phyloP scores from a whole-genome alignment of 2,888 invertebrate genomes.

The Calliphora vomitoria region DNA sequence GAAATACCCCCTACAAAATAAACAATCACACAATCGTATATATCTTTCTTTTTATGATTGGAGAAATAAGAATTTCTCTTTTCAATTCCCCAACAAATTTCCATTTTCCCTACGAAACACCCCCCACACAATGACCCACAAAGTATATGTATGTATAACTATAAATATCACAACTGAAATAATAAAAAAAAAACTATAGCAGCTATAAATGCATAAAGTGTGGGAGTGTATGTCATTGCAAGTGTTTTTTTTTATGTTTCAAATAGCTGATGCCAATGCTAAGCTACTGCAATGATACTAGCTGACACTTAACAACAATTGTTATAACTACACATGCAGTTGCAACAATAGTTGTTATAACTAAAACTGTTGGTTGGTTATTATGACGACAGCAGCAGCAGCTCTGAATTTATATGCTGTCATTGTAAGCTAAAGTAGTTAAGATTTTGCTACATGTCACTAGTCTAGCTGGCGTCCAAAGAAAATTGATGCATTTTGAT shows the following conservation, averaged over 20 bases:
- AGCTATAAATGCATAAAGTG: constrained; percentile 45
- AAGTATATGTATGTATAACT: neutral
- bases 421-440: constrained; percentile 39
- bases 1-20: too few species aligned
- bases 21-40: too few species aligned
- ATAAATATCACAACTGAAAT: constrained; percentile 13
- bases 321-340: constrained; percentile 2
- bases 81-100: too few species aligned
- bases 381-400: constrained; percentile 44
- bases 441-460: constrained; percentile 46
- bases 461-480: constrained; percentile 64
- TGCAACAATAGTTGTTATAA: constrained; percentile 32
- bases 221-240: constrained; percentile 37
- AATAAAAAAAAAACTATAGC: constrained; percentile 32
- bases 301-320: constrained; percentile 34
- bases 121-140: neutral
- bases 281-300: constrained; percentile 44
- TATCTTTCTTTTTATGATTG: too few species aligned
- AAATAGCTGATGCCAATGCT: constrained; percentile 36
- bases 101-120: neutral
- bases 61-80: too few species aligned
- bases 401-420: constrained; percentile 42
- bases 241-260: constrained; percentile 48
- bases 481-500: constrained; percentile 50
- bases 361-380: constrained; percentile 48